These are phyloP conservation scores for Allobates femoralis DNA, from an alignment of 2,797 vertebrate genomes.

Conservation along the genomic window DNA sequence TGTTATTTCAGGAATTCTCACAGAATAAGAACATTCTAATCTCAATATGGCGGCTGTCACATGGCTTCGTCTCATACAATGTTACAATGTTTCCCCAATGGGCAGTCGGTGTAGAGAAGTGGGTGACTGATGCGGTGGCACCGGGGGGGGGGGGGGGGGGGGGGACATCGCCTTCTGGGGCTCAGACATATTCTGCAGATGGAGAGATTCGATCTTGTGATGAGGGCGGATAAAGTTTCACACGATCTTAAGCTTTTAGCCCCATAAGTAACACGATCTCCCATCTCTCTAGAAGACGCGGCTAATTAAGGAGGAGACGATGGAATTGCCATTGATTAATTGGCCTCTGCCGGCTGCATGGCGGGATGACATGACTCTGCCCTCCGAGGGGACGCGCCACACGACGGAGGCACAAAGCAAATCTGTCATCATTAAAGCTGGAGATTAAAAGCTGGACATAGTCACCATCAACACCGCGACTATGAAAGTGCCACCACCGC, in stretches of 20 bases:
- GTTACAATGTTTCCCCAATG: too few species aligned
- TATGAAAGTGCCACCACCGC: too few species aligned
- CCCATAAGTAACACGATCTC: slow-evolving; percentile 30
- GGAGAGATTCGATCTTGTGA: background rate
- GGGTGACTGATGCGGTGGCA: background rate
- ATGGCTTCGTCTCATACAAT: too few species aligned
- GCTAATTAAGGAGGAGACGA: slow-evolving; percentile 56
- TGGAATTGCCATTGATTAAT: slow-evolving; percentile 60
- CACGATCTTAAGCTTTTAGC: background rate
- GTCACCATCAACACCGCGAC: background rate
- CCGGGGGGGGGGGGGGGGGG: background rate
- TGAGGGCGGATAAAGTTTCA: slow-evolving; percentile 1
- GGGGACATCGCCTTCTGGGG: background rate
- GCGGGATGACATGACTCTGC: slow-evolving; percentile 36
- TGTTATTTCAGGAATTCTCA: too few species aligned
- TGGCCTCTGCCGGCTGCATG: background rate
- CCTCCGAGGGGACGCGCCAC: slow-evolving; percentile 15
- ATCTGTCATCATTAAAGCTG: slow-evolving; percentile 42
- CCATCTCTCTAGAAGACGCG: slow-evolving; percentile 2
- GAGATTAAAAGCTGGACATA: slow-evolving; percentile 39
- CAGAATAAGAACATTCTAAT: too few species aligned
- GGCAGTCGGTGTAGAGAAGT: too few species aligned
- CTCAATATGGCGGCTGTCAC: too few species aligned
- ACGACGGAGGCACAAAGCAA: slow-evolving; percentile 39
- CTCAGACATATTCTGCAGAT: background rate